Evolutionary conservation across 1,140 invertebrate genomes (phyloP).

Genomic region (Zaprionus inermis): DNA sequence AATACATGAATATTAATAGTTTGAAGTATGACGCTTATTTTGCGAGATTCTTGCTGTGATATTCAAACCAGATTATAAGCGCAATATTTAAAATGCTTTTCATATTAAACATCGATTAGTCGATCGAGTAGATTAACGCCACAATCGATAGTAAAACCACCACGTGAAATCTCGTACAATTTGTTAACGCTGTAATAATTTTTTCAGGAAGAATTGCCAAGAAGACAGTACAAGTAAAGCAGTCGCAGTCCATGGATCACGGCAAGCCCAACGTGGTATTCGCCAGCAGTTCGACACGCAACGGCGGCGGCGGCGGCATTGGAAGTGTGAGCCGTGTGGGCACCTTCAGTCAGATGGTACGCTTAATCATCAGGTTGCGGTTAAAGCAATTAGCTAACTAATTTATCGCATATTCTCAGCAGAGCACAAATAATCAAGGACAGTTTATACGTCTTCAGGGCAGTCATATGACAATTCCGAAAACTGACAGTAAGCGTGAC

Average conservation of each 20-base stretch:
- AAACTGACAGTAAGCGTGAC: constrained; percentile 69
- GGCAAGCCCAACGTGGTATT: constrained; percentile 57
- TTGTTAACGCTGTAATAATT: constrained; percentile 3
- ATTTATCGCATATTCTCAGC: not conserved
- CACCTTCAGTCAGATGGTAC: constrained; percentile 78
- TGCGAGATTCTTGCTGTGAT: too few species aligned
- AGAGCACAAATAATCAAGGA: constrained; percentile 68
- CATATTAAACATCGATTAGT: not conserved
- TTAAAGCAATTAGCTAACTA: not conserved
- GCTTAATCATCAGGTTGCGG: constrained; percentile 4
- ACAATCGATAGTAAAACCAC: not conserved
- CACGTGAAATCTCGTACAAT: too few species aligned
- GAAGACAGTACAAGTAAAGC: constrained; percentile 72
- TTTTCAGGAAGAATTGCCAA: constrained; percentile 74
- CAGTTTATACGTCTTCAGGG: constrained; percentile 76
- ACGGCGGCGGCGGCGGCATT: constrained; percentile 34
- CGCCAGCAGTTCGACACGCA: constrained; percentile 53
- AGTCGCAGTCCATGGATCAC: constrained; percentile 55
- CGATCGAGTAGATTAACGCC: not conserved
- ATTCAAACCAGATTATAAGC: too few species aligned
- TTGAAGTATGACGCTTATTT: too few species aligned
- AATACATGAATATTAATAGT: too few species aligned
- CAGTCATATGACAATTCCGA: constrained; percentile 67
- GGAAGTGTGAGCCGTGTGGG: constrained; percentile 64
- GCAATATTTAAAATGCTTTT: not conserved